Base-by-base conservation (phyloP, 2,888 invertebrate species). In the Pristionchus fissidentatus region DNA sequence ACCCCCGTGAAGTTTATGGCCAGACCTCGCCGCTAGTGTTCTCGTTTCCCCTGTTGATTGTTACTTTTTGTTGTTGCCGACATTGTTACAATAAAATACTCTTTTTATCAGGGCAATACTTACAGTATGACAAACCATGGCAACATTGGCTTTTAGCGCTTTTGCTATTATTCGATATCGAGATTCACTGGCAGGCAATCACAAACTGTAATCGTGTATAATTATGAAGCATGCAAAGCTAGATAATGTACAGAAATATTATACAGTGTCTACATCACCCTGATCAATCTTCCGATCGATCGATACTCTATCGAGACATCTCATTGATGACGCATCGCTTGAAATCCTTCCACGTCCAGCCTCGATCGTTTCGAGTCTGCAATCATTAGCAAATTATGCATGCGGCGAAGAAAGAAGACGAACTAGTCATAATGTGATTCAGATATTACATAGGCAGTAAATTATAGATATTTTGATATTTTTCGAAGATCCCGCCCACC, bases 261-360 rank as follows among this genome's bases (percentile, higher is more conserved):
- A 78, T 32, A 55, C 49, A 78, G 22, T 3, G 35, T 62, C 13
- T 15, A 22, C n/a, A 43, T 49, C 35, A 10, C 5, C 32, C 62
- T 35, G n/a, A 35, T 2, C 15, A 26, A 43, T 62, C 32, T 7
- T 35, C 62, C 19, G n/a, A 35, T 2, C 15, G 41, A 43, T 43
- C n/a, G n/a, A n/a, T n/a, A n/a, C n/a, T n/a, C 32, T 77, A 79
- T 55, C 79, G 35, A 66, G 26, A 29, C 83, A 91, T 79, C 84
- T 91, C 91, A 79, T 84, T 87, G 43, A 91, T 84, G 19, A 91
- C 88, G 83, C 91, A 91, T 73, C 87, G 87, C 43, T 88, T 89
- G 84, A 91, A 91, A 38, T 87, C 84, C 41, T 86, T 84, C 91
- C 90, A 91, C 15, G 89, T 87, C 85, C 89, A 88, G 38, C 86